Base-by-base conservation (phyloP, 2,888 invertebrate genomes). In the Phyllotreta striolata region DNA sequence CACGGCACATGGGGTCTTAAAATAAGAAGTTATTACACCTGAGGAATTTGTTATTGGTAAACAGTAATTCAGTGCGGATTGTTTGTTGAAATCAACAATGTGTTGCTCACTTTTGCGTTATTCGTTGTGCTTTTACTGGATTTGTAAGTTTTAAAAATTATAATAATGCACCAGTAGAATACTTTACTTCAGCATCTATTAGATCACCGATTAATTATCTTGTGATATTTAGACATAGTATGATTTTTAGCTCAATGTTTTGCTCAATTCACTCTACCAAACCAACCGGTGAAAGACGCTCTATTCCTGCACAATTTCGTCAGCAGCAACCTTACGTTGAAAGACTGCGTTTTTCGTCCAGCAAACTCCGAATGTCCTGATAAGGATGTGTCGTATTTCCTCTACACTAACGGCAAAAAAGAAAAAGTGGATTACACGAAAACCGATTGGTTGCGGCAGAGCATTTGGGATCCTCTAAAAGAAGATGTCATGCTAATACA, bases 401-500 rank as follows among this genome's bases (percentile, higher is more conserved):
- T 91, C 3, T 91, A 91, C 76, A 87, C 87, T 0, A 84, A 85
- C 6, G 84, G 85, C 13, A 83, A 85, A 0, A 80, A 77, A 46
- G 78, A 80, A 67, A 64, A 69, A 8, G 85, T 89, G 49, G 86
- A 88, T 72, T 78, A 85, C 49, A 79, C 77, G 58, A 86, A 87
- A 73, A 85, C 85, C n/a, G 91, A 91, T 74, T 92, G 91, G 91
- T 81, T 92, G 61, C 83, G 90, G 8, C 88, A 88, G 76, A 89
- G 88, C 72, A 85, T 85, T 10, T 91, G 90, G 86, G 88, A 91
- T 73, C 85, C 88, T 0, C 81, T 85, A 0, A 88, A 88, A 69
- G 91, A 91, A 72, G 90, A 89, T 67, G 84, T 91, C 24, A 79
- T 92, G 55, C 78, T 92, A 14, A 82, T 92, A 34, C 92, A 92